Base-by-base conservation (phyloP, 2,113 vertebrate genomes). In the Psephotus haematonotus region DNA sequence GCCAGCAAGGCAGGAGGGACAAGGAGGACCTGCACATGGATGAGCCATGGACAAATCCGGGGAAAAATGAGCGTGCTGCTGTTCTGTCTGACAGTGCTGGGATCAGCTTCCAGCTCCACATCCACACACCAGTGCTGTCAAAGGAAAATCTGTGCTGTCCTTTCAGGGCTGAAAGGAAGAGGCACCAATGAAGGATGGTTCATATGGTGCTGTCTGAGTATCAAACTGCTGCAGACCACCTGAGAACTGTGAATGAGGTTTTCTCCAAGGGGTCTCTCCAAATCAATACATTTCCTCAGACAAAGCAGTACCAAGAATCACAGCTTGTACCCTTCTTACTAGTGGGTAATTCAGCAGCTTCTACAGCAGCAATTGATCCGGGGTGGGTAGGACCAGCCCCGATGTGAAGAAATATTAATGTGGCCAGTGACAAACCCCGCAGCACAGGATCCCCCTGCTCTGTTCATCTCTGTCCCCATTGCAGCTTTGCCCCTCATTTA, bases 381-480 rank as follows among this genome's bases (percentile, higher is more conserved):
- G 5, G 3, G 11, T 11, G 24, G 13, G 50, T 17, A 69, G 27
- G 29, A 31, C 13, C 8, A 59, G 39, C 12, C 18, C 23, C 25
- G 43, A 7, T 12, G 0, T 17, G 16, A 31, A 53, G n/a, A 24
- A 77, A n/a, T 0, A 8, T 13, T 17, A 7, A 0, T 1, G 3
- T 14, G 11, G 68, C 53, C 33, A 35, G 1, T 2, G 3, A 28
- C 35, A 31, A 23, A 28, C 6, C 15, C 3, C 6, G 17, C 24
- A n/a, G 7, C 10, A 15, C 25, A 52, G 41, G 17, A 52, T 41
- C 1, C 12, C 35, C 13, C 7, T 39, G 5, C 78, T 17, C 18
- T 35, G n/a, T 5, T 33, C 35, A 39, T 2, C n/a, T 25, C 23
- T 28, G 9, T 15, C 17, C 1, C 39, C 53, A 19, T 2, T 44